A percentile compares a stretch with the other conserved stretches of the same genome.
These are phyloP conservation scores for Drosophila navojoa DNA, from an alignment of 1,140 invertebrate species.

Conservation along the genomic window DNA sequence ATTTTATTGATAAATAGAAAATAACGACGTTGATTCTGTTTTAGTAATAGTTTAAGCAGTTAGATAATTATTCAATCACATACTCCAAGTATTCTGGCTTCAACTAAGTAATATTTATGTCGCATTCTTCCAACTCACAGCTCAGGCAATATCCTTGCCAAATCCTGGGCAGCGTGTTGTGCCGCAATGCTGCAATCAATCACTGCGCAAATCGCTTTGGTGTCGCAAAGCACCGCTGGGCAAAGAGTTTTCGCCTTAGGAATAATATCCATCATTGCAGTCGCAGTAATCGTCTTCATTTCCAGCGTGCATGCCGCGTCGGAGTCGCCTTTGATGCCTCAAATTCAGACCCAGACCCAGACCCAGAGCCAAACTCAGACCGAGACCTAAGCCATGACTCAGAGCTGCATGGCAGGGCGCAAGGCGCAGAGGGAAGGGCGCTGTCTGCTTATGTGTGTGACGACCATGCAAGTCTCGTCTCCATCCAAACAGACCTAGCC, in stretches of 20 bases:
- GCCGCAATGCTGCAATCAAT: conserved; percentile 77
- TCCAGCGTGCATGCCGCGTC: conserved; percentile 64
- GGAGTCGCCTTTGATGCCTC: conserved; percentile 77
- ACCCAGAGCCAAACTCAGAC: neutral
- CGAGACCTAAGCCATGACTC: conserved; percentile 61
- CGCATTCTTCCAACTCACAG: conserved; percentile 26
- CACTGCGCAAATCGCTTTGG: conserved; percentile 76
- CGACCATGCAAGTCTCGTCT: conserved; percentile 54
- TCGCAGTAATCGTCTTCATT: conserved; percentile 75
- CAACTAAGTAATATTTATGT: conserved; percentile 52
- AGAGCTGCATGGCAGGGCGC: conserved; percentile 46
- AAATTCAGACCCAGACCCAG: conserved; percentile 7
- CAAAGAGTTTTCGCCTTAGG: conserved; percentile 80
- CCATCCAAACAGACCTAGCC: conserved; percentile 8
- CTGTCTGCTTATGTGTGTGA: conserved; percentile 42
- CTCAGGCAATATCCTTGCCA: conserved; percentile 55
- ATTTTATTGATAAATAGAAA: no score
- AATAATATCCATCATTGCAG: conserved; percentile 81
- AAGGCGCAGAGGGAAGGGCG: conserved; percentile 11
- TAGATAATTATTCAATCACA: no score
- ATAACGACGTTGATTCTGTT: no score
- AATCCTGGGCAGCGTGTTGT: conserved; percentile 57
- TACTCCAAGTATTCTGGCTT: neutral
- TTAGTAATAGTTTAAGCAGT: no score
- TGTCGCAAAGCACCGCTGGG: conserved; percentile 80